Evolutionary conservation across 2,797 vertebrate species (phyloP).

Genomic region (Labroides dimidiatus): DNA sequence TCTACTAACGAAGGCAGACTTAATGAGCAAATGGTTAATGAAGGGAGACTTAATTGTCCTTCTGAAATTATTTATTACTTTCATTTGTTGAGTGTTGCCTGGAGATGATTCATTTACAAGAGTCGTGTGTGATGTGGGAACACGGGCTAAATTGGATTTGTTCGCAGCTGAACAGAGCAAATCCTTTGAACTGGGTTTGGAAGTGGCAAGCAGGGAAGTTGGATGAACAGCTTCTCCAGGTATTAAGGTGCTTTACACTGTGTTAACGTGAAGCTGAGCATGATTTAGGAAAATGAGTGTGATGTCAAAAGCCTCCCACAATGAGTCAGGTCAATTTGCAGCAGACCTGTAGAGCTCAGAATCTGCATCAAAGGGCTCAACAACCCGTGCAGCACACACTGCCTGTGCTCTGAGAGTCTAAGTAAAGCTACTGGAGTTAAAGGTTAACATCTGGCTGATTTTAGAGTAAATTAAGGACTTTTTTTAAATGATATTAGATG

Average conservation of each 20-base stretch:
- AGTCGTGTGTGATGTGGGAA: conserved; percentile 36
- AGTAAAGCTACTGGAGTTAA: no score
- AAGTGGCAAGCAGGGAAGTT: conserved; percentile 12
- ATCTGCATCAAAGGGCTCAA: neutral
- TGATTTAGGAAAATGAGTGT: neutral
- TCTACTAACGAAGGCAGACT: conserved; percentile 68
- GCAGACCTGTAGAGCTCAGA: no score
- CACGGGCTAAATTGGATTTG: conserved; percentile 49
- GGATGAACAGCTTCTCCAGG: conserved; percentile 8
- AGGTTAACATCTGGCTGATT: no score
- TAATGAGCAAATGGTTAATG: conserved; percentile 77
- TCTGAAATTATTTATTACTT: conserved; percentile 70
- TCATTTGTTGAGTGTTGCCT: conserved; percentile 65
- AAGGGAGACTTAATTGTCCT: conserved; percentile 71
- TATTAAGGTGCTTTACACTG: neutral
- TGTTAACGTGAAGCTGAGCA: neutral
- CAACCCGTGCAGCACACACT: neutral
- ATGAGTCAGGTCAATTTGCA: neutral
- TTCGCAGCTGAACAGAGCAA: conserved; percentile 30
- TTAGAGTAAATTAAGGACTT: no score
- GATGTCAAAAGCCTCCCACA: neutral
- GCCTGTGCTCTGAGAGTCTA: neutral
- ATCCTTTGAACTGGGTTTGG: conserved; percentile 24
- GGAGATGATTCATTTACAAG: conserved; percentile 61
- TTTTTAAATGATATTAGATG: no score